These are phyloP conservation scores for Crotophaga sulcirostris DNA, from an alignment of 2,113 vertebrate genomes.

Conservation along the genomic window DNA sequence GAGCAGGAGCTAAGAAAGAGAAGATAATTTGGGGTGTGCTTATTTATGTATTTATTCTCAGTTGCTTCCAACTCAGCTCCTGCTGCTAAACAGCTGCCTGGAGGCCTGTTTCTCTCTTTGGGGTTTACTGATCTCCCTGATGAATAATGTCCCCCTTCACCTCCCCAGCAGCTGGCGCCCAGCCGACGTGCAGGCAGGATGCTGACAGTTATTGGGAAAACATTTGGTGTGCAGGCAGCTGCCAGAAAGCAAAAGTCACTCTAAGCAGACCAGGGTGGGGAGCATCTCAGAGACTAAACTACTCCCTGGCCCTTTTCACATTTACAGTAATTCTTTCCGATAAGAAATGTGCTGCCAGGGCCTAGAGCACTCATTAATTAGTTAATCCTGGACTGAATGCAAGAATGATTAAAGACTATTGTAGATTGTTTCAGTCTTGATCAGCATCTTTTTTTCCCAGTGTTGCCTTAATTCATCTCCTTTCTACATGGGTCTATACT, in stretches of 20 bases:
- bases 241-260: slow-evolving; percentile 57
- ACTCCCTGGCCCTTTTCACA: background rate
- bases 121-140: slow-evolving; percentile 69
- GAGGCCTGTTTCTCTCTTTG: slow-evolving; percentile 55
- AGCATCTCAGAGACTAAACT: slow-evolving; percentile 22
- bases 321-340: slow-evolving; percentile 25
- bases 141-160: slow-evolving; percentile 72
- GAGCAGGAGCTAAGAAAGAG: background rate
- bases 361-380: slow-evolving; percentile 18
- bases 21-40: background rate
- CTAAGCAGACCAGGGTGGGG: slow-evolving; percentile 36
- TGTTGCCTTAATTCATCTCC: background rate
- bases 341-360: background rate
- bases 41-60: background rate
- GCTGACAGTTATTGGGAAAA: slow-evolving; percentile 65
- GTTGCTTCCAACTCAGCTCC: slow-evolving; percentile 38
- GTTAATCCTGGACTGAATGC: slow-evolving; percentile 2
- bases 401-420: background rate
- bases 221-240: slow-evolving; percentile 61
- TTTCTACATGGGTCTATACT: background rate
- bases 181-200: slow-evolving; percentile 2
- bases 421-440: background rate
- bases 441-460: background rate
- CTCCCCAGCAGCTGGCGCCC: slow-evolving; percentile 58
- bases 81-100: slow-evolving; percentile 69